A percentile compares a stretch with the other conserved stretches of the same genome.
Evolutionary conservation across 2,888 invertebrate species (phyloP).

Genomic region (Macrosiphum euphorbiae): DNA sequence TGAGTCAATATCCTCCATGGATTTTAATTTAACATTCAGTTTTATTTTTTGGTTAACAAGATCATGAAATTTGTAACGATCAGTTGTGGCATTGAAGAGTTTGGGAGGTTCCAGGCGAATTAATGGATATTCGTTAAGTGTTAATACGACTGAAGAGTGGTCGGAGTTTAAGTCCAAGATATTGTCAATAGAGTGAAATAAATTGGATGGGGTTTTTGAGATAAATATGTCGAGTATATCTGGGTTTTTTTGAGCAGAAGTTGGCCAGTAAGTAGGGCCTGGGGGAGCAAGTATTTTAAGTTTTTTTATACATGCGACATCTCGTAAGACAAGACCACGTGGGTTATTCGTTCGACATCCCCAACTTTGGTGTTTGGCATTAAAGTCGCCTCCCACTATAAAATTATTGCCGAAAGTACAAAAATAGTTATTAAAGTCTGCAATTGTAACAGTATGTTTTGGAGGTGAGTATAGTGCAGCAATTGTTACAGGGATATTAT

Average conservation of each 20-base stretch:
- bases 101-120: background rate
- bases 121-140: background rate
- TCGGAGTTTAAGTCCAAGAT: slow-evolving; percentile 4
- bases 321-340: too few relatives aligned
- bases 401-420: too few relatives aligned
- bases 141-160: background rate
- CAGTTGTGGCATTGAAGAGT: background rate
- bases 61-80: background rate
- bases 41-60: background rate
- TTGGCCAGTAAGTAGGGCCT: background rate
- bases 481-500: too few relatives aligned
- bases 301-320: too few relatives aligned
- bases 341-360: too few relatives aligned
- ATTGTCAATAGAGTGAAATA: background rate
- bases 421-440: too few relatives aligned
- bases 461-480: too few relatives aligned
- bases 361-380: too few relatives aligned
- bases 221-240: background rate
- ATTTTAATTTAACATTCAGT: background rate
- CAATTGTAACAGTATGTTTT: too few relatives aligned
- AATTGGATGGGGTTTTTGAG: background rate
- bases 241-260: background rate
- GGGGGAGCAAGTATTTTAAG: too few relatives aligned
- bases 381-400: too few relatives aligned
- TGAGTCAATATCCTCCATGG: too few relatives aligned